phyloP scores from a whole-genome alignment of 2,888 invertebrate genomes.

The Coleophora flavipennella region DNA sequence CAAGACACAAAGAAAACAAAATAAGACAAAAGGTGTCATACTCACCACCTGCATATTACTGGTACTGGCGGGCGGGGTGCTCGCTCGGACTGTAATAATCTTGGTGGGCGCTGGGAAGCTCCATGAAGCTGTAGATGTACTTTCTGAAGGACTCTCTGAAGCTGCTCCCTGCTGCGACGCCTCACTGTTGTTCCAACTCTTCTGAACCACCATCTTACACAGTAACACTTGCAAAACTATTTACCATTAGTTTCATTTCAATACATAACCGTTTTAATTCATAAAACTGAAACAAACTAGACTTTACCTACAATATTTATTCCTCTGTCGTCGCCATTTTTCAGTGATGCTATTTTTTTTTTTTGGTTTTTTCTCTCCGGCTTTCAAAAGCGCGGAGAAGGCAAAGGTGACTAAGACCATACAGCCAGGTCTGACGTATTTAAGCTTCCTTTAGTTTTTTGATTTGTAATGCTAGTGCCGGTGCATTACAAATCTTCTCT shows the following conservation, averaged over 20 bases:
- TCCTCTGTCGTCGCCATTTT: no score
- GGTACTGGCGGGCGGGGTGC: conserved; percentile 16
- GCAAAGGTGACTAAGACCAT: no score
- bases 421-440: no score
- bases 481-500: no score
- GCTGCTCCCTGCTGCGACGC: conserved; percentile 38
- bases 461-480: no score
- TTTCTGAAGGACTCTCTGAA: conserved; percentile 35
- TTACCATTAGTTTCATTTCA: conserved; percentile 15
- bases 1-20: no score
- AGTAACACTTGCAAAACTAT: conserved; percentile 9
- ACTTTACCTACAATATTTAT: no score
- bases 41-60: conserved; percentile 51
- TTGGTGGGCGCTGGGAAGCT: conserved; percentile 49
- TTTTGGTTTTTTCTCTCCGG: no score
- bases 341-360: no score
- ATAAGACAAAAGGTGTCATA: no score
- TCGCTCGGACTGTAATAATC: conserved; percentile 37
- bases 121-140: conserved; percentile 41
- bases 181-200: conserved; percentile 51
- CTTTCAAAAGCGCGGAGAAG: no score
- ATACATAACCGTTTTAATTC: conserved; percentile 15
- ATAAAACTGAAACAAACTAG: conserved; percentile 7
- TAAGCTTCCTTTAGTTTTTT: no score
- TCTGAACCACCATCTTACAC: conserved; percentile 64